A percentile compares a stretch with the other conserved stretches of the same genome.
phyloP scores from a whole-genome alignment of 30 jellyfish, hydroid and myxozoan genomes.

The Pseudorhiza aurosa region DNA sequence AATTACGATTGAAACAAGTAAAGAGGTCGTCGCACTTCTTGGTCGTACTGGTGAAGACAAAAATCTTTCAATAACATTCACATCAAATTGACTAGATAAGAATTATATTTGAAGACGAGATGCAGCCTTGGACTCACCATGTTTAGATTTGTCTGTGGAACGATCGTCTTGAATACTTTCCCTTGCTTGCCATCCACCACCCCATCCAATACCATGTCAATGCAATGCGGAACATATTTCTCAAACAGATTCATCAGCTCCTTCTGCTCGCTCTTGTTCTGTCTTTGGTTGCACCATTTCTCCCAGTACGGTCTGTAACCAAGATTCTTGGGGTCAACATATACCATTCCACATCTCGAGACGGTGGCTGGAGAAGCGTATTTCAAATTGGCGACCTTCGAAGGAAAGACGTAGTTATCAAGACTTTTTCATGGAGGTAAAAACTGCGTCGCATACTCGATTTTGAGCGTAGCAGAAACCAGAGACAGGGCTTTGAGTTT shows the following conservation, averaged over 20 bases:
- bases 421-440: no score
- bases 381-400: slow-evolving; percentile 91
- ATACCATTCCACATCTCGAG: slow-evolving; percentile 99
- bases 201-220: slow-evolving; percentile 93
- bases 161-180: slow-evolving; percentile 70
- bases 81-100: no score
- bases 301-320: slow-evolving; percentile 98
- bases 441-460: no score
- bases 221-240: slow-evolving; percentile 88
- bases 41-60: no score
- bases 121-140: slow-evolving; percentile 90
- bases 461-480: no score
- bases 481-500: no score
- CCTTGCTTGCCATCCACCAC: slow-evolving; percentile 96
- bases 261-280: slow-evolving; percentile 75
- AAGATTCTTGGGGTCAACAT: slow-evolving; percentile 99
- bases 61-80: no score
- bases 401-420: no score
- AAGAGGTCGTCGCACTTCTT: no score
- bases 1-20: no score
- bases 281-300: slow-evolving; percentile 87
- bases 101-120: no score
- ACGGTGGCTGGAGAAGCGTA: slow-evolving; percentile 99
- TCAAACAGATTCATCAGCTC: slow-evolving; percentile 67
- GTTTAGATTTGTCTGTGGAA: slow-evolving; percentile 93